phyloP scores from a whole-genome alignment of 2,113 vertebrate species.

The Dipodomys merriami region DNA sequence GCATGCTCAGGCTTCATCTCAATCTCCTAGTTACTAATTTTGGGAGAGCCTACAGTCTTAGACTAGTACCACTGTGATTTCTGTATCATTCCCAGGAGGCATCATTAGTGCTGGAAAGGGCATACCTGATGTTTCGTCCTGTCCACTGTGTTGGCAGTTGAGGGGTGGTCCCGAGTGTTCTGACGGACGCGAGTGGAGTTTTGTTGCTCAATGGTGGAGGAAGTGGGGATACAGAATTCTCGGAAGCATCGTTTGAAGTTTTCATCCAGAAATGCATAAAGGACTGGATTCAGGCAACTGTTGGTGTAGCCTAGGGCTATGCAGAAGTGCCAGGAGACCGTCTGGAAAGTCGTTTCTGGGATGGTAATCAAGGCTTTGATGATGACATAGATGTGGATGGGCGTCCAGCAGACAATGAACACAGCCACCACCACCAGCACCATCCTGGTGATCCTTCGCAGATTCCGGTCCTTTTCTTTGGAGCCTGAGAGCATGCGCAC shows the following conservation, averaged over 20 bases:
- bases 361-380: conserved; percentile 95
- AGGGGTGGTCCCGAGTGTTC: conserved; percentile 91
- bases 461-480: conserved; percentile 98
- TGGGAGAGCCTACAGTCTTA: conserved; percentile 81
- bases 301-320: conserved; percentile 98
- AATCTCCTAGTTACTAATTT: background rate
- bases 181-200: conserved; percentile 93
- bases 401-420: conserved; percentile 99
- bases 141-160: conserved; percentile 94
- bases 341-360: conserved; percentile 94
- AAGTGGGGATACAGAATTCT: conserved; percentile 97
- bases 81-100: conserved; percentile 87
- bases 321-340: conserved; percentile 99
- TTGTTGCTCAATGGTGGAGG: conserved; percentile 93
- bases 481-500: conserved; percentile 99
- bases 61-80: conserved; percentile 87
- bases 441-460: conserved; percentile 98
- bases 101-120: conserved; percentile 88
- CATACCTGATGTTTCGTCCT: conserved; percentile 98
- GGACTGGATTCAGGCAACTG: conserved; percentile 99
- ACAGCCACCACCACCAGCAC: conserved; percentile 98
- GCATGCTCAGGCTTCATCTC: background rate
- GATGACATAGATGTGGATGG: conserved; percentile 99
- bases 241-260: conserved; percentile 99
- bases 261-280: conserved; percentile 98